Base-by-base conservation (phyloP, 2,888 invertebrate species). In the Sinodicranocentrus sp. region DNA sequence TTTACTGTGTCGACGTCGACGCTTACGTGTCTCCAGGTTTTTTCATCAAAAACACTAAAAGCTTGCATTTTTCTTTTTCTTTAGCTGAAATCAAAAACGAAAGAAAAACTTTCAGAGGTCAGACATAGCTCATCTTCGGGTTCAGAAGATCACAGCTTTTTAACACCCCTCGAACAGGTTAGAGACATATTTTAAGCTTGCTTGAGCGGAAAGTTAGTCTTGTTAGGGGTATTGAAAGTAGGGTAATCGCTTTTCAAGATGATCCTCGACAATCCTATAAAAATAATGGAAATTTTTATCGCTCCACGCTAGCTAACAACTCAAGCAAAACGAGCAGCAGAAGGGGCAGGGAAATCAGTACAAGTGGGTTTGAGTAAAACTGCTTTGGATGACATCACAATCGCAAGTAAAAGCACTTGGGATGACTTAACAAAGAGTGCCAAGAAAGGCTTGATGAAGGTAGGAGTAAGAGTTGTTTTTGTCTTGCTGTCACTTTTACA, bases 361-460 rank as follows among this genome's bases (percentile, higher is more conserved):
- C 95, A 95, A 73, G 97, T 96, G 90, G 97, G 88, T 10, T 65
- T 89, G 21, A 88, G 87, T 71, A 85, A 86, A 68, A 85, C 84
- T 39, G 85, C 97, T 0, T 92, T 97, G 3, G 97, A 97, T 84
- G 97, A 97, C 90, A 92, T 97, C 25, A 95, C 96, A 0, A 96
- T 96, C 89, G 96, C 97, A 2, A 95, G 96, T n/a, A 96, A 96
- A 90, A 96, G 95, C 28, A 96, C 97, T 0, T 91, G 97, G 54
- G 97, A 96, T 0, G 97, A 97, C 90, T 91, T 97, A 19, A 97
- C 97, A 0, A 97, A 97, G 91, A 96, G 95, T 89, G 97, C 97
- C 0, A 97, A 97, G 90, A 95, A 96, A 90, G 96, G 96, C 83
- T 91, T 97, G 72, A 91, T 96, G 67, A 95, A 96, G 92, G 95